Evolutionary conservation across 1,140 invertebrate genomes (phyloP), one percentile per base, ranked within the genome.

Genomic region (Orius insidiosus): DNA sequence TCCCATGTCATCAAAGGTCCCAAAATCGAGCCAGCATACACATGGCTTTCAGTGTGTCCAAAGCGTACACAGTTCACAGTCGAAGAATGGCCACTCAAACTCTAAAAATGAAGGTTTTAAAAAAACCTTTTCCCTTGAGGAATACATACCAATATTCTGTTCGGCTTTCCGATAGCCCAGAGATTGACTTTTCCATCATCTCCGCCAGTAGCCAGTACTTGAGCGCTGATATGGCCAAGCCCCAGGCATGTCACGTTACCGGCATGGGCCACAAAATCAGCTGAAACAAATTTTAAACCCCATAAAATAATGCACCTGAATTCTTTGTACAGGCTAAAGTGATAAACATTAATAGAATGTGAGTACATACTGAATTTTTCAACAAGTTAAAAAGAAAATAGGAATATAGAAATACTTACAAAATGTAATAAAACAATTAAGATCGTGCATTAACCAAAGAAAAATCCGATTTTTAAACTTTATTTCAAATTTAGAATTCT

Each of bases 161-260:
- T 86, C 55, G 85, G 78, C 60, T 94, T 89, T 14, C 90, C 92
- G 51, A 96, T 82, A 2, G 89, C 89, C 92, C 92, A 98, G 51
- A 97, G 63, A 61, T 98, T 98, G 37, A 97, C 90, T 68, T 94
- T 95, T 62, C 89, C 87, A 66, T 97, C 94, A 63, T 93, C 88
- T 52, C 93, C 92, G 41, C 92, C 93, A 53, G 92, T 96, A 38
- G 89, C 93, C 60, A 97, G 73, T 40, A 97, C 90, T 54, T 84
- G 67, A 31, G 85, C 85, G 16, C 86, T 90, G 63, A 90, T 93
- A 57, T 82, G 79, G 37, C 90, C 89, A 61, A 95, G 69, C 15
- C 86, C 80, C 53, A 93, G 64, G 59, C 88, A 92, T 57, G 86
- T 92, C 49, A 94, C 85, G 65, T 85, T 85, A 48, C 80, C 75